Conservation (phyloP, 2,797 vertebrate genomes). For the Anabas testudineus region DNA sequence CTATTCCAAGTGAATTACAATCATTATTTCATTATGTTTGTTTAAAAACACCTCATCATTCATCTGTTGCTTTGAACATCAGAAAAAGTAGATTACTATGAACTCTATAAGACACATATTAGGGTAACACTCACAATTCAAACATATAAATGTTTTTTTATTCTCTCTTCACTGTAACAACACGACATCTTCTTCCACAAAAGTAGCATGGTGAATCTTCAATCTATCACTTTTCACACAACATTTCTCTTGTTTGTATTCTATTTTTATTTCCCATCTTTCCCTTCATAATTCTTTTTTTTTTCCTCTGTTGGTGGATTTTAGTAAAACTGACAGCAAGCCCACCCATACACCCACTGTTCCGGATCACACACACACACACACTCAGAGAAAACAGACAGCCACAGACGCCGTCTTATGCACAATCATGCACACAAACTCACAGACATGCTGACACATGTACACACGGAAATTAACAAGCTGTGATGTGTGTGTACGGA, state of each 20-base stretch:
- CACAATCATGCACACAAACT: conserved; percentile 27
- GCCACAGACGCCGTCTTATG: neutral
- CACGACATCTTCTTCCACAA: too few species aligned
- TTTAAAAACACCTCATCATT: neutral
- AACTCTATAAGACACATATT: too few species aligned
- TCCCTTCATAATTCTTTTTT: conserved; percentile 37
- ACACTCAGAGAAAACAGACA: conserved; percentile 2
- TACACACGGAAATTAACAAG: conserved; percentile 4
- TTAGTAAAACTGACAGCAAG: conserved; percentile 66
- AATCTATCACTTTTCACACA: conserved; percentile 9
- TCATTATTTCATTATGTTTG: neutral
- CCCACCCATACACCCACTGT: conserved; percentile 59
- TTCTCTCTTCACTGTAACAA: too few species aligned
- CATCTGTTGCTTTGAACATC: neutral
- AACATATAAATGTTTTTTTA: too few species aligned
- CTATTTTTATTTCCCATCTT: conserved; percentile 55
- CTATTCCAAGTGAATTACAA: neutral
- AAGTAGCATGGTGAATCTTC: too few species aligned
- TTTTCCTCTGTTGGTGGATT: conserved; percentile 44
- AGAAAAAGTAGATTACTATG: neutral
- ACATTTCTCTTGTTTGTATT: conserved; percentile 7
- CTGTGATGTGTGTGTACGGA: neutral
- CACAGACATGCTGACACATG: conserved; percentile 18
- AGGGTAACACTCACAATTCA: neutral
- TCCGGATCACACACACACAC: conserved; percentile 17